Conservation (phyloP, 2,797 vertebrate genomes). For the Cuniculus paca region DNA sequence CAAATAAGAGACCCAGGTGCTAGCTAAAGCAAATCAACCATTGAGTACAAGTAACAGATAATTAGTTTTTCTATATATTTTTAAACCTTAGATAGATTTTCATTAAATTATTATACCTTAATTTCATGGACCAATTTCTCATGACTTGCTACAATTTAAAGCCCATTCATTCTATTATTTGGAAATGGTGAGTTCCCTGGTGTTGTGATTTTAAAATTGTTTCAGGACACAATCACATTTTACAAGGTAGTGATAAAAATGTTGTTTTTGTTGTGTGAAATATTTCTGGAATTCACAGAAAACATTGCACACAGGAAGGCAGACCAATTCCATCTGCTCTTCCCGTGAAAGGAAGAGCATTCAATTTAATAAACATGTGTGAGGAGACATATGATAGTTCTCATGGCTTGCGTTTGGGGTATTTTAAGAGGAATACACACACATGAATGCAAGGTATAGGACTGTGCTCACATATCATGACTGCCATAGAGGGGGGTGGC, state of each 20-base stretch:
- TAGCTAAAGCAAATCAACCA: slow-evolving; percentile 51
- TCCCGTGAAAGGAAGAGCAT: not conserved
- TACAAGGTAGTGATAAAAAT: slow-evolving; percentile 28
- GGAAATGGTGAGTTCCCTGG: slow-evolving; percentile 50
- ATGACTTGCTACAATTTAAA: slow-evolving; percentile 43
- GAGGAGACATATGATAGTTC: not conserved
- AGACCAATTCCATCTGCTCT: not conserved
- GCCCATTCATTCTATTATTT: slow-evolving; percentile 44
- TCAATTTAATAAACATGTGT: slow-evolving; percentile 47
- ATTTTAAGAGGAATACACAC: slow-evolving; percentile 31
- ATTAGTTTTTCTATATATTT: slow-evolving; percentile 66
- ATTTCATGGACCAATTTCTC: slow-evolving; percentile 64
- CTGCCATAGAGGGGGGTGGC: not conserved
- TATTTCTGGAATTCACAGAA: slow-evolving; percentile 12
- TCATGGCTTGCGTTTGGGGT: not conserved
- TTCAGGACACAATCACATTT: slow-evolving; percentile 64
- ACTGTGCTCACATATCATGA: not conserved
- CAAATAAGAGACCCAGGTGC: slow-evolving; percentile 22
- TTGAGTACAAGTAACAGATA: slow-evolving; percentile 59
- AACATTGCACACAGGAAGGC: not conserved
- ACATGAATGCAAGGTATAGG: not conserved
- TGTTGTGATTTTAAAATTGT: slow-evolving; percentile 35
- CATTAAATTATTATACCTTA: slow-evolving; percentile 65
- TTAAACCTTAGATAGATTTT: slow-evolving; percentile 63
- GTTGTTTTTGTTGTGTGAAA: slow-evolving; percentile 4